phyloP scores from a whole-genome alignment of 2,888 invertebrate species.

The Neocrepidodera transversa region DNA sequence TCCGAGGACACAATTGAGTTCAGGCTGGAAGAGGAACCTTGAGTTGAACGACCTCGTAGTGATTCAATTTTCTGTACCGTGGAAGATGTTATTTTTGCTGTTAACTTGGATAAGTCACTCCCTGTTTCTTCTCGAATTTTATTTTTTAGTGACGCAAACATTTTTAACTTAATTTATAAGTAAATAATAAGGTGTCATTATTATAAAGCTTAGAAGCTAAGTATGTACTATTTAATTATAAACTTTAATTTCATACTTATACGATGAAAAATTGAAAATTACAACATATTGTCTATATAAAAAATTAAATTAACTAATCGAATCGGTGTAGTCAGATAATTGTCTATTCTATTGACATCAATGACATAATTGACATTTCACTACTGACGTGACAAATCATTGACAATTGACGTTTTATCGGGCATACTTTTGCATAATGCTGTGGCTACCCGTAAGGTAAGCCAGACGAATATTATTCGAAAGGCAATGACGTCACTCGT shows the following conservation, averaged over 20 bases:
- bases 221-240: neutral
- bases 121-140: conserved; percentile 91
- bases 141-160: conserved; percentile 89
- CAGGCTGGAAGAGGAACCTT: conserved; percentile 61
- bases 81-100: conserved; percentile 61
- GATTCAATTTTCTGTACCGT: conserved; percentile 63
- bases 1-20: conserved; percentile 59
- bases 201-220: neutral
- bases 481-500: too few relatives aligned
- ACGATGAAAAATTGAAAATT: too few relatives aligned
- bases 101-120: conserved; percentile 69
- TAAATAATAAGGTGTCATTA: conserved; percentile 9
- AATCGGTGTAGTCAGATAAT: too few relatives aligned
- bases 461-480: too few relatives aligned
- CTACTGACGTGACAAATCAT: neutral
- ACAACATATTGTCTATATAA: too few relatives aligned
- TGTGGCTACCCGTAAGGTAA: too few relatives aligned
- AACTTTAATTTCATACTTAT: neutral
- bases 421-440: neutral
- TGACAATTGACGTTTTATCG: neutral
- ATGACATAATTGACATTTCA: neutral
- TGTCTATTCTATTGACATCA: neutral
- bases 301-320: neutral
- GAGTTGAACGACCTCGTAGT: conserved; percentile 59
- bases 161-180: conserved; percentile 51